Evolutionary conservation across 2,888 invertebrate genomes (phyloP), one percentile per base, ranked within the genome.

Genomic region (Mesoligia furuncula): DNA sequence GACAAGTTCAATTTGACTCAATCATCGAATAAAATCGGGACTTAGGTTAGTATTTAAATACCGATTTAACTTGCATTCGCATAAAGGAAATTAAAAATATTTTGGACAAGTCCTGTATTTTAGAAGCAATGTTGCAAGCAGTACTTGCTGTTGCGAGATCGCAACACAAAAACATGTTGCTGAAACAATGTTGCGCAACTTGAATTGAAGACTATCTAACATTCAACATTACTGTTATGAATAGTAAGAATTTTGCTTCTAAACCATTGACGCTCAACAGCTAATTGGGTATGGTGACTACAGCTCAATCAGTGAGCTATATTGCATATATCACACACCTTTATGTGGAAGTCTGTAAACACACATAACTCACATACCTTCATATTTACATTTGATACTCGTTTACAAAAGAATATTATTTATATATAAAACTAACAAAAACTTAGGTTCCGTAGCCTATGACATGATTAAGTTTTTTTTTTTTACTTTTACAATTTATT

Each of bases 351-450:
- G 42, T 73, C 65, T 68, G 8, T 48, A 48, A 78, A 83, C 64
- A 61, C 39, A 74, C 39, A 57, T 54, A 83, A 74, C 67, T 79
- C 48, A 59, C 61, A 69, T 69, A 66, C 45, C 65, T 70, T 73
- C 73, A 69, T 78, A 83, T 84, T 80, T 83, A 80, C 84, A 83
- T 48, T 76, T 73, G 70, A 84, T 80, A 74, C 24, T 73, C 6
- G 61, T 73, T 83, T 83, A 78, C 31, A 79, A 83, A 81, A 81
- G 6, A 66, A 70, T 69, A 59, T 59, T 68, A 67, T 67, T 64
- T 67, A 42, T 51, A 71, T 45, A 76, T 61, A 76, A 80, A 76
- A 70, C 51, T 76, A 76, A 76, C 62, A 64, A 82, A 82, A 69
- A 61, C 59, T 20, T 36, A 59, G 66, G 68, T 82, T 82, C 62